Conservation (phyloP, 2,797 vertebrate genomes). For the Chanos chanos region DNA sequence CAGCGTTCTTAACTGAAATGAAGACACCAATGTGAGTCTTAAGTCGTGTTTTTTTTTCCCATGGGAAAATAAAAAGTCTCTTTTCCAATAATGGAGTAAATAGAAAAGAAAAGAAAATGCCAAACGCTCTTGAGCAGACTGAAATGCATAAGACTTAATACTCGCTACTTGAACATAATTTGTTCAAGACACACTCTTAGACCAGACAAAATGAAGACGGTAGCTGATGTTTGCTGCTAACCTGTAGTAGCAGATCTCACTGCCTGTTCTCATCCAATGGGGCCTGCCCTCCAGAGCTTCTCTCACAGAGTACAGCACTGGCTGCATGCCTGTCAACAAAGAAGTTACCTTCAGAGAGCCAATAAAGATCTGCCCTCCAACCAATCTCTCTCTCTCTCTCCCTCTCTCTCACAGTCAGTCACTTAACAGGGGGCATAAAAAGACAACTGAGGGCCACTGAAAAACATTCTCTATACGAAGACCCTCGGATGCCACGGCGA, state of each 20-base stretch:
- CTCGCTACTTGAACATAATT: too few species aligned
- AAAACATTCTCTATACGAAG: slow-evolving; percentile 5
- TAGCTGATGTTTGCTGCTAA: slow-evolving; percentile 50
- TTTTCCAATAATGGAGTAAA: too few species aligned
- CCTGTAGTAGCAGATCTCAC: slow-evolving; percentile 92
- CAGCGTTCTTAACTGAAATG: too few species aligned
- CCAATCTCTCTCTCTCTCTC: too few species aligned
- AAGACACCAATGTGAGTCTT: too few species aligned
- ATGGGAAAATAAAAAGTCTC: too few species aligned
- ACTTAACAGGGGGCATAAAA: neutral
- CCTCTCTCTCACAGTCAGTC: neutral
- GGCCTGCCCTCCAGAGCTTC: slow-evolving; percentile 84
- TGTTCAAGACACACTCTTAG: too few species aligned
- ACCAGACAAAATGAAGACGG: neutral
- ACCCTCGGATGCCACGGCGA: slow-evolving; percentile 8
- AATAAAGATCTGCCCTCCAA: too few species aligned
- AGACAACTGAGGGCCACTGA: slow-evolving; percentile 20
- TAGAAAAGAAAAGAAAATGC: too few species aligned
- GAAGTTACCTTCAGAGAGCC: slow-evolving; percentile 23
- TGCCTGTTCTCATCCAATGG: slow-evolving; percentile 81
- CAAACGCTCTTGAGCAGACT: too few species aligned
- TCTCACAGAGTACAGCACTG: slow-evolving; percentile 81
- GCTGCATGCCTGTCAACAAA: slow-evolving; percentile 82
- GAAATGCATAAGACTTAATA: too few species aligned
- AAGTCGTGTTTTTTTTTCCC: too few species aligned